phyloP scores from a whole-genome alignment of 2,113 vertebrate genomes.

The Lepidothrix coronata region DNA sequence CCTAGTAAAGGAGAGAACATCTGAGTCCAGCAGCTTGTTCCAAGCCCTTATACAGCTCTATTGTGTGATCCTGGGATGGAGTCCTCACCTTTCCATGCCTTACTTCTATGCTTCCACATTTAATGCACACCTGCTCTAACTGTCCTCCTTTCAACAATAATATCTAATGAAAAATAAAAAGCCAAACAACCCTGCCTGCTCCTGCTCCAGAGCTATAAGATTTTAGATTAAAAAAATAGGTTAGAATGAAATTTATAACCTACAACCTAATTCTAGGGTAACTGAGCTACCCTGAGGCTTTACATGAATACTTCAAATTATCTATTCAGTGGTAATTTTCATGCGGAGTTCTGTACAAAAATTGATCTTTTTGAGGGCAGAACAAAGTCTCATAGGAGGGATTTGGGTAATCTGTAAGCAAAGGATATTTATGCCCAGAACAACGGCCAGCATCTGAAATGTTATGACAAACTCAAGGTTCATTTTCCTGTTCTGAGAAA shows the following conservation, averaged over 20 bases:
- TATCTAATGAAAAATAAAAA: background rate
- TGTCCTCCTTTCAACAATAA: background rate
- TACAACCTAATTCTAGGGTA: background rate
- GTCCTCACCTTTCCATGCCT: background rate
- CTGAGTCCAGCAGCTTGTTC: background rate
- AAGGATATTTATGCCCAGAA: fast-evolving
- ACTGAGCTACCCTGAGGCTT: background rate
- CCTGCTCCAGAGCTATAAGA: background rate
- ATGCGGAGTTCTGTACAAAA: background rate
- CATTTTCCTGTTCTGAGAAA: background rate
- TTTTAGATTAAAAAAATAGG: background rate
- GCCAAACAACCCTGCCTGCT: background rate
- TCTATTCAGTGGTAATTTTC: background rate
- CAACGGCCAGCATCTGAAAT: background rate
- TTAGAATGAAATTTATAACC: background rate
- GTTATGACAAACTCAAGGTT: background rate
- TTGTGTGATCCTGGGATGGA: fast-evolving
- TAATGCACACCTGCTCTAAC: background rate
- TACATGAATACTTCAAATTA: background rate
- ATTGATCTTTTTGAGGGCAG: background rate
- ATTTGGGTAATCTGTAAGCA: background rate
- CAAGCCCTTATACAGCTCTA: fast-evolving
- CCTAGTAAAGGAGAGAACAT: fast-evolving
- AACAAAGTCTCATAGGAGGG: background rate
- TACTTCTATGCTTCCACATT: background rate